phyloP scores from a whole-genome alignment of 2,113 vertebrate genomes.

The Antechinus flavipes region DNA sequence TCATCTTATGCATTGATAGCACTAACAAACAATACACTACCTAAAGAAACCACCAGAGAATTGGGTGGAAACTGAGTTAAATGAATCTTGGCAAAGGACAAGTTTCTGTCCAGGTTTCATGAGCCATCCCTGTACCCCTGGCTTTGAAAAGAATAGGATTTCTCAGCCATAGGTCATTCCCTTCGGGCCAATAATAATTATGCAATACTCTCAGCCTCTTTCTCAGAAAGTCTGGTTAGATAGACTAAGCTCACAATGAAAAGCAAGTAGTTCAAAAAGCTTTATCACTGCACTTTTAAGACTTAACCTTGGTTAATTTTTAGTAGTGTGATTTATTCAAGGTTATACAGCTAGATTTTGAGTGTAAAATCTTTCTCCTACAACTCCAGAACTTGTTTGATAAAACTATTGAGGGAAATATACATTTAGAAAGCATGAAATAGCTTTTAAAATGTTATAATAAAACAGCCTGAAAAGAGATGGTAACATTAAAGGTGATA shows the following conservation, averaged over 20 bases:
- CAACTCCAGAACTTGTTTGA: background rate
- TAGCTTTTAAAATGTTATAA: background rate
- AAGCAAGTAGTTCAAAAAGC: background rate
- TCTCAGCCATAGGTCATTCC: background rate
- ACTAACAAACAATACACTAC: background rate
- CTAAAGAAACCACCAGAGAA: background rate
- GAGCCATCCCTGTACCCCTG: background rate
- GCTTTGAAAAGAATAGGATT: background rate
- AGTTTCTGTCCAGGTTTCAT: too few relatives aligned
- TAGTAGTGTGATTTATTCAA: constrained; percentile 32
- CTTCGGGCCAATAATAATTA: background rate
- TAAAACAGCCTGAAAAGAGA: background rate
- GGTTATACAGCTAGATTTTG: background rate
- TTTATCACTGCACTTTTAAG: background rate
- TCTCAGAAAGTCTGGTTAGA: background rate
- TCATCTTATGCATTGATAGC: background rate
- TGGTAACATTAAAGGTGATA: background rate
- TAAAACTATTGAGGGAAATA: background rate
- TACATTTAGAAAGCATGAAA: background rate
- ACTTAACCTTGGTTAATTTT: background rate
- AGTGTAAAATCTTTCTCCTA: background rate
- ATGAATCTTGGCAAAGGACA: constrained; percentile 17
- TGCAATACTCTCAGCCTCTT: background rate
- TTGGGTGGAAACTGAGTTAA: constrained; percentile 1
- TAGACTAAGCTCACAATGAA: background rate